Evolutionary conservation across 1,140 invertebrate genomes (phyloP).

Genomic region (Drosophila lowei): DNA sequence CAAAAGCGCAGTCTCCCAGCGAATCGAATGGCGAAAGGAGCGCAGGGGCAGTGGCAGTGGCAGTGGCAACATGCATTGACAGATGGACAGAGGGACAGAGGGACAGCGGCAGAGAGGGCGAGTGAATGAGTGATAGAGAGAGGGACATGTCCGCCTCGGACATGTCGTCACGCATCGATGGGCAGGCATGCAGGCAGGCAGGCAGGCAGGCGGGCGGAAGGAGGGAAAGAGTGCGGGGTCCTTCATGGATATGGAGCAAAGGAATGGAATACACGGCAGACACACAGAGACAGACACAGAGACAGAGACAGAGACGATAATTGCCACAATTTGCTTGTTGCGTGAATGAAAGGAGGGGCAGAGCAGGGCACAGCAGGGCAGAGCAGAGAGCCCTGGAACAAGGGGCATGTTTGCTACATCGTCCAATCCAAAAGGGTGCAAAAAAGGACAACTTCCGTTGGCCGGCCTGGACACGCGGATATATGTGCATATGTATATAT

Average conservation of each 20-base stretch:
- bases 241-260: conserved; percentile 52
- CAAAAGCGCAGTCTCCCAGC: conserved; percentile 45
- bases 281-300: background rate
- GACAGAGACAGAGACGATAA: conserved; percentile 39
- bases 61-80: conserved; percentile 43
- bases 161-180: conserved; percentile 79
- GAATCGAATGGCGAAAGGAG: conserved; percentile 11
- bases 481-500: conserved; percentile 1
- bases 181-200: conserved; percentile 57
- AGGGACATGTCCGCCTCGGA: conserved; percentile 37
- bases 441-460: conserved; percentile 69
- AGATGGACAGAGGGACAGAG: conserved; percentile 35
- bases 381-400: conserved; percentile 22
- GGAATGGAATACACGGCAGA: conserved; percentile 29
- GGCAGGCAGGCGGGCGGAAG: conserved; percentile 20
- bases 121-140: conserved; percentile 3
- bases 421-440: conserved; percentile 48
- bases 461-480: conserved; percentile 20
- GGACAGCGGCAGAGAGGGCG: conserved; percentile 15
- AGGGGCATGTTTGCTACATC: conserved; percentile 19
- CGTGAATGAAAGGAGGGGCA: conserved; percentile 60
- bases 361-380: conserved; percentile 4
- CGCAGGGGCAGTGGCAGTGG: conserved; percentile 13
- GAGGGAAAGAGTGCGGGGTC: conserved; percentile 5
- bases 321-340: conserved; percentile 81